phyloP scores from a whole-genome alignment of 1,140 invertebrate species.

The Drosophila persimilis region DNA sequence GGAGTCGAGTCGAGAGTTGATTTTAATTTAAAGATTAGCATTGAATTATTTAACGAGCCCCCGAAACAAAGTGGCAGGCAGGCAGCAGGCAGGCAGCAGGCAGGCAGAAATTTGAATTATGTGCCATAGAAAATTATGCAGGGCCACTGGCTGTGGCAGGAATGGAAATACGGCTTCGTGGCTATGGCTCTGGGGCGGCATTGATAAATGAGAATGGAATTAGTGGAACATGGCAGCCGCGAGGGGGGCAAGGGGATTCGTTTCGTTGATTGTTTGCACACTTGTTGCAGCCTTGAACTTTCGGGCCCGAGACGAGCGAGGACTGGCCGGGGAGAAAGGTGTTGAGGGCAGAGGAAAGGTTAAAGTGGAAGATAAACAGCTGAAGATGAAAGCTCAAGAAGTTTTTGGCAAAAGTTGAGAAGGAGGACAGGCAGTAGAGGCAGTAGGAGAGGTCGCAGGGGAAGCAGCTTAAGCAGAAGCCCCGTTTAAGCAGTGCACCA shows the following conservation, averaged over 20 bases:
- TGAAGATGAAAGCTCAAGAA: neutral
- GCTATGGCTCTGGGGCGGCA: conserved; percentile 1
- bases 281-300: conserved; percentile 50
- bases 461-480: too few relatives aligned
- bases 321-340: neutral
- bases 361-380: neutral
- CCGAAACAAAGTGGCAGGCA: conserved; percentile 10
- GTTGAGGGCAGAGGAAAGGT: neutral
- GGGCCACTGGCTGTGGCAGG: neutral
- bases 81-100: conserved; percentile 20
- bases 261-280: conserved; percentile 36
- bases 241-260: conserved; percentile 7
- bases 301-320: neutral
- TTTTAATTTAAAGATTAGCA: conserved; percentile 80
- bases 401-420: too few relatives aligned
- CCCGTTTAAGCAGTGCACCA: too few relatives aligned
- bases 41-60: conserved; percentile 71
- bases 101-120: conserved; percentile 69
- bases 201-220: conserved; percentile 68
- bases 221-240: conserved; percentile 46
- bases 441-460: too few relatives aligned
- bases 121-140: conserved; percentile 68
- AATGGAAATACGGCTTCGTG: neutral
- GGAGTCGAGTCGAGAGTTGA: conserved; percentile 60
- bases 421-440: too few relatives aligned